Conservation (phyloP, 1,140 invertebrate genomes). For the Danaus melanippus region DNA sequence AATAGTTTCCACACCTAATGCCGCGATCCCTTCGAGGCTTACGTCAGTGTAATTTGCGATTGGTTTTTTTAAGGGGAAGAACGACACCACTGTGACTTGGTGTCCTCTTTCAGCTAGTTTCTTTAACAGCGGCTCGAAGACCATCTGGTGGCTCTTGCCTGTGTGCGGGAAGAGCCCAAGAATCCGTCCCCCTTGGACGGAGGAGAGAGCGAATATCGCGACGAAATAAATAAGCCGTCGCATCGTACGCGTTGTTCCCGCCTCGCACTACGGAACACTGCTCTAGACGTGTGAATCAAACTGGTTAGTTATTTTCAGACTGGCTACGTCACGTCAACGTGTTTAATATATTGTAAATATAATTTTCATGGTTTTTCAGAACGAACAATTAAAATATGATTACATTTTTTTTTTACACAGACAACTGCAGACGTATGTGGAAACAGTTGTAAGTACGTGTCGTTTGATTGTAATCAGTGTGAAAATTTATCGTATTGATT, state of each 20-base stretch:
- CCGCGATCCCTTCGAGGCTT: conserved; percentile 44
- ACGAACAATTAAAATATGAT: no score
- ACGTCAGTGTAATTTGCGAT: conserved; percentile 52
- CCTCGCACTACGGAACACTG: conserved; percentile 25
- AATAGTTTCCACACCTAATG: conserved; percentile 38
- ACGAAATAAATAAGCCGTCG: conserved; percentile 21
- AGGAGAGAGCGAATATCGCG: conserved; percentile 20
- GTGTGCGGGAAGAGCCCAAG: conserved; percentile 76
- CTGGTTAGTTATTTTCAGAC: conserved; percentile 26
- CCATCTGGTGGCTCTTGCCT: conserved; percentile 79
- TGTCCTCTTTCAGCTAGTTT: conserved; percentile 76
- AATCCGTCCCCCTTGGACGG: conserved; percentile 51
- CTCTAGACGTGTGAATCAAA: conserved; percentile 6
- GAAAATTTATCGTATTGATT: no score
- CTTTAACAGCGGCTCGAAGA: conserved; percentile 76
- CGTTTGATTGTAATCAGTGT: no score
- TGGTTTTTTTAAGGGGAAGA: conserved; percentile 55
- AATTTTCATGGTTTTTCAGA: no score
- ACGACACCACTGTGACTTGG: conserved; percentile 77
- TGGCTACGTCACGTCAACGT: conserved; percentile 8
- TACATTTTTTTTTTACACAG: no score
- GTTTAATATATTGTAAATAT: not conserved
- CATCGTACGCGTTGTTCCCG: conserved; percentile 30
- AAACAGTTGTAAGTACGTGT: no score
- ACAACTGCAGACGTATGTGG: no score